phyloP scores from a whole-genome alignment of 2,888 invertebrate species.

The Scrobipalpa costella region DNA sequence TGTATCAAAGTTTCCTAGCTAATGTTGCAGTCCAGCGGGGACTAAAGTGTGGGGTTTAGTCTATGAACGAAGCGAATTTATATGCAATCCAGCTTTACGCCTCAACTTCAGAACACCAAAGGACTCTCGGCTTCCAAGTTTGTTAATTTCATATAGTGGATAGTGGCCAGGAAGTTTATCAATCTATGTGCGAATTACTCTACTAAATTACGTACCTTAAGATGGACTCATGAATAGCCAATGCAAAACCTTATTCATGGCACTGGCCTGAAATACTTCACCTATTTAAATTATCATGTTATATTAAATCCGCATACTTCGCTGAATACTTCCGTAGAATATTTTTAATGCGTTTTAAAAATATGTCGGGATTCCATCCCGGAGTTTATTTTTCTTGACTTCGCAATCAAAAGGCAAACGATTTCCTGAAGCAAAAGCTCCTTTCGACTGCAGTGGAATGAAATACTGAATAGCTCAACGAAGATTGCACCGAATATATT shows the following conservation, averaged over 20 bases:
- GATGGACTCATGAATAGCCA: neutral
- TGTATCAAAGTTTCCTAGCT: conserved; percentile 5
- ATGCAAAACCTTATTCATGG: neutral
- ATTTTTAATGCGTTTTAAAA: conserved; percentile 16
- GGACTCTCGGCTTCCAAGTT: conserved; percentile 59
- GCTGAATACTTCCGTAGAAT: too few species aligned
- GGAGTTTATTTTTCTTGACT: conserved; percentile 40
- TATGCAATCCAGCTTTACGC: conserved; percentile 53
- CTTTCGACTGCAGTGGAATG: conserved; percentile 37
- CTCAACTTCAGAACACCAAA: conserved; percentile 52
- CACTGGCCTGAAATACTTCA: neutral
- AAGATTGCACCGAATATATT: conserved; percentile 16
- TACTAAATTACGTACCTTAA: conserved; percentile 31
- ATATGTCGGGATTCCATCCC: conserved; percentile 32
- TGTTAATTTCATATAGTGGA: conserved; percentile 71
- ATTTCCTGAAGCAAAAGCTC: conserved; percentile 39
- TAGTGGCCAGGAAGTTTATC: conserved; percentile 67
- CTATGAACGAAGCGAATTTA: conserved; percentile 50
- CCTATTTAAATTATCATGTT: neutral
- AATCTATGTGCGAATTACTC: conserved; percentile 60
- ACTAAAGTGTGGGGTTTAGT: conserved; percentile 31
- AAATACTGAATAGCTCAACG: conserved; percentile 29
- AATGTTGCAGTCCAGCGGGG: conserved; percentile 23
- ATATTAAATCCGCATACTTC: neutral
- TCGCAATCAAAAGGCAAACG: conserved; percentile 49